Conservation (phyloP, 2,888 invertebrate species). For the Scrobipalpa atriplicella region DNA sequence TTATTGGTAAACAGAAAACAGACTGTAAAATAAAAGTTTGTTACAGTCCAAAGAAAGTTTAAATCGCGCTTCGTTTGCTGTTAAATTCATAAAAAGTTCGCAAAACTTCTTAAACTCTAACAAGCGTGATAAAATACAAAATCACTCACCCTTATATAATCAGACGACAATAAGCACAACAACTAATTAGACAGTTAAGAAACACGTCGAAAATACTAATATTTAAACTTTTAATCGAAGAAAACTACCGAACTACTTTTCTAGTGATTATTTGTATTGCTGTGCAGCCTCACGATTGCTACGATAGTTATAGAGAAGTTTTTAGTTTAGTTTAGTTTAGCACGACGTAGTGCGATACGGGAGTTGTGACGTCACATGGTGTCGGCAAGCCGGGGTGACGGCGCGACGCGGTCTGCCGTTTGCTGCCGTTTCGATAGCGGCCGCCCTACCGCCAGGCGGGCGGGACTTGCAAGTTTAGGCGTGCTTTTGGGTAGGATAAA, state of each 20-base stretch:
- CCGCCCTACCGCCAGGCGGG: conserved; percentile 7
- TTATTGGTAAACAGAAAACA: too few relatives aligned
- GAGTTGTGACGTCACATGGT: conserved; percentile 46
- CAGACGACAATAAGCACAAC: conserved; percentile 46
- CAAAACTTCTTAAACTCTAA: conserved; percentile 11
- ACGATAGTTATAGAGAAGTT: conserved; percentile 26
- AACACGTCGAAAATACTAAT: conserved; percentile 47
- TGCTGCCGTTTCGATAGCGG: conserved; percentile 43
- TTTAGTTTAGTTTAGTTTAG: conserved; percentile 28
- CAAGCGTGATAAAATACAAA: conserved; percentile 21
- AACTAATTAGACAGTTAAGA: conserved; percentile 37
- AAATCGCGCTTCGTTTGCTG: too few relatives aligned
- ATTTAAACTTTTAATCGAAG: conserved; percentile 40
- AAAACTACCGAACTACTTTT: conserved; percentile 23
- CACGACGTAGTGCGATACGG: conserved; percentile 34
- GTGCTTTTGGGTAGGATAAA: neutral
- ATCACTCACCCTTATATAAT: conserved; percentile 55
- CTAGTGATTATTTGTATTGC: conserved; percentile 41
- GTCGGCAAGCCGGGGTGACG: conserved; percentile 49
- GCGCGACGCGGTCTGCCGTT: conserved; percentile 65
- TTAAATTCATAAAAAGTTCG: neutral
- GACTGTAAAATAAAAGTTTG: too few relatives aligned
- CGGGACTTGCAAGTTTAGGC: conserved; percentile 11
- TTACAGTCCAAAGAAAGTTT: too few relatives aligned
- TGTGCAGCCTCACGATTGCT: conserved; percentile 46